Conservation (phyloP, 2,797 vertebrate genomes). For the Caiman crocodilus region DNA sequence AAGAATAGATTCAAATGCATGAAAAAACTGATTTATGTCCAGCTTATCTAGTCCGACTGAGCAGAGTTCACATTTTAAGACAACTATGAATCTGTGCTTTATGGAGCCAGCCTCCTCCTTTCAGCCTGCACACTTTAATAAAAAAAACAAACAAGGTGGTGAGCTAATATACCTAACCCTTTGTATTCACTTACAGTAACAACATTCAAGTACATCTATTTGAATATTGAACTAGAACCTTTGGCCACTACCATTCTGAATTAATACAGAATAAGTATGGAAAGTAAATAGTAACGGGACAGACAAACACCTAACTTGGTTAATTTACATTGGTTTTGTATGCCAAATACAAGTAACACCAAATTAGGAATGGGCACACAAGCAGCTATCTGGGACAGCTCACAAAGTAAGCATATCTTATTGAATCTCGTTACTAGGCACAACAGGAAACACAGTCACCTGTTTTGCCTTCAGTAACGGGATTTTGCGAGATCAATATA, state of each 20-base stretch:
- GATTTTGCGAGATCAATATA: no score
- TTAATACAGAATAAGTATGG: not conserved
- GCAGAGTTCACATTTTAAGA: conserved; percentile 55
- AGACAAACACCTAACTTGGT: no score
- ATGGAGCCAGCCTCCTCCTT: not conserved
- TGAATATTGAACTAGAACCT: not conserved
- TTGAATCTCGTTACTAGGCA: no score
- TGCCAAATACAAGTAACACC: no score
- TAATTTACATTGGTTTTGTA: no score
- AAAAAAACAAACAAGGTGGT: not conserved
- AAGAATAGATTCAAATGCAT: conserved; percentile 34
- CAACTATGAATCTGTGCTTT: not conserved
- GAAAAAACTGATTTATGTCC: conserved; percentile 65
- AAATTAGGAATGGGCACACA: no score
- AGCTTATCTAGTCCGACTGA: conserved; percentile 39
- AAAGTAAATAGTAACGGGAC: not conserved
- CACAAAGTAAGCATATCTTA: no score
- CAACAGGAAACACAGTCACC: no score
- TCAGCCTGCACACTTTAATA: not conserved
- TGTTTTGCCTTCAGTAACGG: no score
- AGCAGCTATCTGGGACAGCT: no score
- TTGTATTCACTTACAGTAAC: not conserved
- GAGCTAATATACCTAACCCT: conserved; percentile 6
- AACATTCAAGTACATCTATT: not conserved
- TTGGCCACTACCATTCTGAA: not conserved